Evolutionary conservation across 2,888 invertebrate species (phyloP), one percentile per base, ranked within the genome.

Genomic region (Lithophane semibrunnea): DNA sequence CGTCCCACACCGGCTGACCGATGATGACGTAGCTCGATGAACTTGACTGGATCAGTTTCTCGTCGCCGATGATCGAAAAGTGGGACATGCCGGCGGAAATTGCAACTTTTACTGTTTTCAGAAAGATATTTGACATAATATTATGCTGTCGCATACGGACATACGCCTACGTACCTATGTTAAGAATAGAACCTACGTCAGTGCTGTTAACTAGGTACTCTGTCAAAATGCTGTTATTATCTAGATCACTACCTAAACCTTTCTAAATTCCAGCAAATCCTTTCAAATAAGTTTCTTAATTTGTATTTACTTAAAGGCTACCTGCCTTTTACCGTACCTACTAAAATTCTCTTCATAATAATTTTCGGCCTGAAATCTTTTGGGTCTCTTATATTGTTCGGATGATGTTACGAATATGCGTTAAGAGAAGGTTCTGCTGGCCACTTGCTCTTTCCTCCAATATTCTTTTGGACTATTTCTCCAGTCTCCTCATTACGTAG

Each of bases 1-100:
- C 93, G 80, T 98, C 97, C 96, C 97, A 97, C 16, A 98, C 97
- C 0, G 98, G 97, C 85, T 97, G 96, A 0, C 98, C 98, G 9
- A 97, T 96, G 52, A 97, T 95, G 5, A 97, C 97, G 89, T 97
- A 98, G 90, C 97, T 83, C 2, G 80, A 73, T 3, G 68, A 70
- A 58, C 84, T 96, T 0, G 97, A 96, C 77, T 94, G 95, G 4
- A 91, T 92, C 85, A 92, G 88, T 66, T 97, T 93, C 2, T 97
- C 97, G 1, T 92, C 92, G 4, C 94, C 94, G 76, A 98, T 97
- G 10, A 97, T 94, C 0, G 97, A 97, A 88, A 97, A 98, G 66
- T 96, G 94, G 13, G 96, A 95, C 68, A 95, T 92, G 1, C 98
- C 98, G 12, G 97, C 97, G 8, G 97, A 96, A 85, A 98, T 97